A percentile compares a stretch with the other conserved stretches of the same genome.
Evolutionary conservation across 1,140 invertebrate species (phyloP).

Genomic region (Drosophila nigromelanica): DNA sequence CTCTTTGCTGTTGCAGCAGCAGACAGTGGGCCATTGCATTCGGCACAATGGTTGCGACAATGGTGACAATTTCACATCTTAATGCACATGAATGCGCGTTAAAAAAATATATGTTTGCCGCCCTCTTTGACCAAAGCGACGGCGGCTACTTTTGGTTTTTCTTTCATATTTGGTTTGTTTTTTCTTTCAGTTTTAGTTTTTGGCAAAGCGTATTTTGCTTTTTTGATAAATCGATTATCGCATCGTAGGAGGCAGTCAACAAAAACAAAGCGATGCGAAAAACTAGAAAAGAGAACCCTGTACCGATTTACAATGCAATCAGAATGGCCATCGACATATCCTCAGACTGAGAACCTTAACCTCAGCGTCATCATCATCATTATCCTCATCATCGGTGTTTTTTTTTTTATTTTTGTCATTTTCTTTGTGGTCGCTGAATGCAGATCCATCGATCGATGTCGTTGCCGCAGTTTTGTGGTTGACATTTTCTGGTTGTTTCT

Average conservation of each 20-base stretch:
- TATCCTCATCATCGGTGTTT: slow-evolving; percentile 27
- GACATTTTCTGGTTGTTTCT: slow-evolving; percentile 57
- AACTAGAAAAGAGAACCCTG: slow-evolving; percentile 24
- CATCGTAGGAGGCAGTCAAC: slow-evolving; percentile 67
- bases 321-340: slow-evolving; percentile 42
- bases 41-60: slow-evolving; percentile 62
- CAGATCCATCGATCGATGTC: slow-evolving; percentile 43
- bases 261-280: slow-evolving; percentile 60
- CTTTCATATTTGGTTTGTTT: slow-evolving; percentile 8
- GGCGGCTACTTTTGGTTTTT: slow-evolving; percentile 44
- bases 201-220: slow-evolving; percentile 66
- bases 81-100: slow-evolving; percentile 81
- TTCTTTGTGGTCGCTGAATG: slow-evolving; percentile 61
- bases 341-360: slow-evolving; percentile 14
- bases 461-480: slow-evolving; percentile 66
- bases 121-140: slow-evolving; percentile 50
- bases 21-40: slow-evolving; percentile 56
- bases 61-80: slow-evolving; percentile 83
- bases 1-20: slow-evolving; percentile 50
- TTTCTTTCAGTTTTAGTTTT: slow-evolving; percentile 31
- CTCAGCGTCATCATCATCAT: slow-evolving; percentile 47
- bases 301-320: slow-evolving; percentile 5
- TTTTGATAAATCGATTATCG: slow-evolving; percentile 83
- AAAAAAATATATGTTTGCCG: slow-evolving; percentile 44
- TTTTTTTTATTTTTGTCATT: slow-evolving; percentile 6